Conservation (phyloP, 2,888 invertebrate genomes). For the Dorcus parallelipipedus region DNA sequence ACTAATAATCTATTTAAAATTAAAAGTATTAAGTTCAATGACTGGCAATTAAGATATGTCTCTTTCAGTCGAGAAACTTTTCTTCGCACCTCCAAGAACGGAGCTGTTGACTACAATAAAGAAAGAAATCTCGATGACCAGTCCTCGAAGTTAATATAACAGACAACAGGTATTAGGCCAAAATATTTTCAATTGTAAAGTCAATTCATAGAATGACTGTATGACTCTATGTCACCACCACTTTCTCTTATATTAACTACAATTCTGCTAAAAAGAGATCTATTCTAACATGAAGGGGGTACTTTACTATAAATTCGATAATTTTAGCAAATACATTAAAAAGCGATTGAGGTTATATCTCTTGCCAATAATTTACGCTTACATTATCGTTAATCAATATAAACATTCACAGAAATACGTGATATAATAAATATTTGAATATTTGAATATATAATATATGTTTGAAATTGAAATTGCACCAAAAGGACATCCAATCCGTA, state of each 20-base stretch:
- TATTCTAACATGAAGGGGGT: conserved; percentile 46
- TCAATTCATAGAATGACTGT: conserved; percentile 45
- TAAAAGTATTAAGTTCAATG: too few relatives aligned
- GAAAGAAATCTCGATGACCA: neutral
- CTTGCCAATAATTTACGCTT: conserved; percentile 19
- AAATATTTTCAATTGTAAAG: conserved; percentile 23
- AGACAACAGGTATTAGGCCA: conserved; percentile 11
- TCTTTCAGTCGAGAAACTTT: too few relatives aligned
- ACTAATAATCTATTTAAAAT: too few relatives aligned
- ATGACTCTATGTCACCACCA: conserved; percentile 21
- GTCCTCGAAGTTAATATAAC: conserved; percentile 17
- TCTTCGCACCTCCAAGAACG: too few relatives aligned
- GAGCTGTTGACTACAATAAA: neutral
- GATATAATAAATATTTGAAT: too few relatives aligned
- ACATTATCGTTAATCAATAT: neutral
- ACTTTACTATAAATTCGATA: conserved; percentile 41
- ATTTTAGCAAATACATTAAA: conserved; percentile 43
- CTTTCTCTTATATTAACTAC: conserved; percentile 37
- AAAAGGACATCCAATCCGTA: too few relatives aligned
- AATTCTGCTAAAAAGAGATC: conserved; percentile 44
- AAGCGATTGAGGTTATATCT: conserved; percentile 29
- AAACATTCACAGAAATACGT: too few relatives aligned
- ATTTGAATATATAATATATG: too few relatives aligned
- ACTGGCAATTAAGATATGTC: too few relatives aligned
- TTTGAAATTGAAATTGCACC: too few relatives aligned